Conservation (phyloP, 2,113 vertebrate genomes). For the Vidua chalybeata region DNA sequence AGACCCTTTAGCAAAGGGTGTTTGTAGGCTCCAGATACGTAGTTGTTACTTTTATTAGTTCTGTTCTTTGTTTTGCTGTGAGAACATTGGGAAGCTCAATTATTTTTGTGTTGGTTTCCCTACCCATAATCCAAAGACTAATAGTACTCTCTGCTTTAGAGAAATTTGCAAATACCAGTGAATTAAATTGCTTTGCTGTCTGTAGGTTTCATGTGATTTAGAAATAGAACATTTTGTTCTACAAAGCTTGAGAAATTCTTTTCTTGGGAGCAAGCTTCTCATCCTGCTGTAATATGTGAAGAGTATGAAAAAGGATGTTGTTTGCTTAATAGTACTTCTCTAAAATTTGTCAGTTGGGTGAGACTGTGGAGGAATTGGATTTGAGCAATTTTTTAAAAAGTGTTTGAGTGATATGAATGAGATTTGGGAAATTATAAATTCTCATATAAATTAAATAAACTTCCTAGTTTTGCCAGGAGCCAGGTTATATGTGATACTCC, state of each 20-base stretch:
- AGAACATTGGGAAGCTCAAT: background rate
- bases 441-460: slow-evolving; percentile 1
- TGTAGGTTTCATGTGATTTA: background rate
- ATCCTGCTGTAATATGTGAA: background rate
- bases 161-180: background rate
- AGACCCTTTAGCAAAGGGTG: background rate
- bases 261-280: background rate
- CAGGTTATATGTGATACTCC: background rate
- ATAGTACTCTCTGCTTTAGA: background rate
- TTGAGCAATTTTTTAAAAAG: background rate
- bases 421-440: background rate
- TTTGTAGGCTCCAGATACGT: background rate
- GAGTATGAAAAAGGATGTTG: background rate
- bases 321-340: background rate
- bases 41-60: background rate
- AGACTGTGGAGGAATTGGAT: background rate
- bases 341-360: background rate
- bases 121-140: background rate
- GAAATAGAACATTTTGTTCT: background rate
- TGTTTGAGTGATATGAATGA: background rate
- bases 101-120: background rate
- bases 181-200: background rate
- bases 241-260: background rate
- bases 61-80: background rate
- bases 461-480: background rate